Evolutionary conservation across 2,797 vertebrate species (phyloP), one percentile per base, ranked within the genome.

Genomic region (Pelochelys cantorii): DNA sequence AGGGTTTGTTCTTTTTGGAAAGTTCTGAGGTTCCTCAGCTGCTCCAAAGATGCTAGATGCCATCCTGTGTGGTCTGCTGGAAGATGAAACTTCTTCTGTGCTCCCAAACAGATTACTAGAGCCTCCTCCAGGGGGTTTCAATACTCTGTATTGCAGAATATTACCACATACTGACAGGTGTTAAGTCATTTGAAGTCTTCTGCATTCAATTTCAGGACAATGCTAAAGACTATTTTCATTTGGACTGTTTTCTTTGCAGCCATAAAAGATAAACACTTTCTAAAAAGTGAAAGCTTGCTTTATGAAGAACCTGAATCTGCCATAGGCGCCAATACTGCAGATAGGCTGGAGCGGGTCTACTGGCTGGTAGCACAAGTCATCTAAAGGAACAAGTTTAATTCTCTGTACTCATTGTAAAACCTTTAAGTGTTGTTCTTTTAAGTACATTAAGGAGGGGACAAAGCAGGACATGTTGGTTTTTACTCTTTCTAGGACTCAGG

Each of bases 101-200:
- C 96, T 98, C 89, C 98, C 99, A 60, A 99, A 99, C 77, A 99
- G 96, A 95, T 98, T 97, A 95, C 98, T 99, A 20, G 98, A 99
- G 84, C 98, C 98, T 96, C 99, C 99, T 93, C 99, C 99, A 0
- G 99, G 99, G 92, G 99, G 99, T 95, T 98, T 98, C 97, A 99
- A 91, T 29, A 99, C 98, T 97, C 99, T 99, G 34, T 5, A 91
- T n/a, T 37, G 65, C 54, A 96, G 48, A 96, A 82, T 11, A 68
- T 23, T 17, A 90, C 1, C 23, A 92, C 25, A 84, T 48, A 85
- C 60, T 52, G 77, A 84, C 5, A 88, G 14, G 79, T 7, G 8
- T 23, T 84, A 53, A 10, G 1, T 37, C 2, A 22, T 60, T 75
- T 42, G 20, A 93, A 89, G 93, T 59, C 8, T 34, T 84, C 4